Conservation (phyloP, 1,140 invertebrate species). For the Micrasema minimum region DNA sequence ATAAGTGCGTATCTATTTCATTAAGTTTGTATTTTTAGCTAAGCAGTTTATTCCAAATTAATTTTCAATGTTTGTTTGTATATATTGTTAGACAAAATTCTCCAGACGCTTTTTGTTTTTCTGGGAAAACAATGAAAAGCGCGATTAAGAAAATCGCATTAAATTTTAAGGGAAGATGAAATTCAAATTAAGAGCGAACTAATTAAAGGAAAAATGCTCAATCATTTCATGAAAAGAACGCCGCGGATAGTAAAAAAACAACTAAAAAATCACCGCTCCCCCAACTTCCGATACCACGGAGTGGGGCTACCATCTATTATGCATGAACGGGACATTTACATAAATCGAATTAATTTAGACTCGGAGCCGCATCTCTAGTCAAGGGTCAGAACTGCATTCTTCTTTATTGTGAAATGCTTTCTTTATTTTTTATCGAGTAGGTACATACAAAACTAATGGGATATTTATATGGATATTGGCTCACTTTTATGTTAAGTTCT, state of each 20-base stretch:
- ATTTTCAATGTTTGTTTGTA: no score
- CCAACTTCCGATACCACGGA: conserved; percentile 36
- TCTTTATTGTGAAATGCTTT: no score
- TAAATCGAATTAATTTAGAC: conserved; percentile 25
- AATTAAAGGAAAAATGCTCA: conserved; percentile 53
- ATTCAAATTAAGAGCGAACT: conserved; percentile 52
- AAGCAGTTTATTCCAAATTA: no score
- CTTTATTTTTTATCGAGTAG: no score
- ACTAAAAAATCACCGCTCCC: conserved; percentile 38
- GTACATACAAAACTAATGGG: no score
- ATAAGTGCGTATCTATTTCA: no score
- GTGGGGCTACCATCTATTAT: conserved; percentile 18
- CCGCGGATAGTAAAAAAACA: conserved; percentile 49
- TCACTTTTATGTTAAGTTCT: no score
- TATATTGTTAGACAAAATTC: no score
- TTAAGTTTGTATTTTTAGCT: no score
- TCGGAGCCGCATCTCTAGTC: conserved; percentile 5
- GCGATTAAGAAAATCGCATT: conserved; percentile 37
- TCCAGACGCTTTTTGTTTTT: no score
- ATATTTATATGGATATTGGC: no score
- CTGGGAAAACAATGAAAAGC: conserved; percentile 1
- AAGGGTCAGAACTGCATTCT: no score
- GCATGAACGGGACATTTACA: conserved; percentile 21
- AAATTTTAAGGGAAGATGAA: conserved; percentile 47
- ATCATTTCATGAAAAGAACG: conserved; percentile 49